Conservation (phyloP, 1,140 invertebrate genomes). For the Euborellia annulipes region DNA sequence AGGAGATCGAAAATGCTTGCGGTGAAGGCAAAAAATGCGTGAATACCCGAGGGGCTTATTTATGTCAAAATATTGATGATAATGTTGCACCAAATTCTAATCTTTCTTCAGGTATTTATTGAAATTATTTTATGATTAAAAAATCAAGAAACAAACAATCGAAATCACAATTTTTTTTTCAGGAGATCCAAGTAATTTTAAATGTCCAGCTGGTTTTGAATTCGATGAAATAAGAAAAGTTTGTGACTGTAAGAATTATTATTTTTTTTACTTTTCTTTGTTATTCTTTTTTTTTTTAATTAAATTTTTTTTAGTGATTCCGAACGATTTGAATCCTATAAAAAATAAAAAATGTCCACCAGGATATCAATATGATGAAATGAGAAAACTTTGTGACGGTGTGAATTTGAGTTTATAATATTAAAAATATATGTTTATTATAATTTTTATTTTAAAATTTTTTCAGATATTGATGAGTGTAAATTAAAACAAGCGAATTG, state of each 20-base stretch:
- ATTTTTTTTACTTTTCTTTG: background rate
- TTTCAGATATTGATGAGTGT: slow-evolving; percentile 52
- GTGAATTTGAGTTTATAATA: slow-evolving; percentile 12
- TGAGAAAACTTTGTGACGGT: slow-evolving; percentile 51
- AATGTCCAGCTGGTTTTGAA: no score
- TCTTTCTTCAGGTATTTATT: no score
- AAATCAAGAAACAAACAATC: no score
- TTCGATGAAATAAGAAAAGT: background rate
- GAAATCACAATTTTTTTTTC: no score
- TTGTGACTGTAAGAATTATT: background rate
- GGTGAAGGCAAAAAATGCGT: background rate
- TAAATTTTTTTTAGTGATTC: background rate
- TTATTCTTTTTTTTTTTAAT: background rate
- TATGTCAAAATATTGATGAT: slow-evolving; percentile 2
- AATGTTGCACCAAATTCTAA: no score
- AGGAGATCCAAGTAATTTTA: no score
- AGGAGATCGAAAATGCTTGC: background rate
- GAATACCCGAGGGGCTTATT: background rate
- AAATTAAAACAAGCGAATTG: slow-evolving; percentile 30
- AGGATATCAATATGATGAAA: slow-evolving; percentile 43
- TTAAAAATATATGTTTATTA: no score
- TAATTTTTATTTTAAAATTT: slow-evolving; percentile 2
- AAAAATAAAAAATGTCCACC: slow-evolving; percentile 31
- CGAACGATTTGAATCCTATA: background rate
- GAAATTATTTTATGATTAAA: no score